A percentile compares a stretch with the other conserved stretches of the same genome.
Evolutionary conservation across 2,113 vertebrate genomes (phyloP).

Genomic region (Camelus bactrianus): DNA sequence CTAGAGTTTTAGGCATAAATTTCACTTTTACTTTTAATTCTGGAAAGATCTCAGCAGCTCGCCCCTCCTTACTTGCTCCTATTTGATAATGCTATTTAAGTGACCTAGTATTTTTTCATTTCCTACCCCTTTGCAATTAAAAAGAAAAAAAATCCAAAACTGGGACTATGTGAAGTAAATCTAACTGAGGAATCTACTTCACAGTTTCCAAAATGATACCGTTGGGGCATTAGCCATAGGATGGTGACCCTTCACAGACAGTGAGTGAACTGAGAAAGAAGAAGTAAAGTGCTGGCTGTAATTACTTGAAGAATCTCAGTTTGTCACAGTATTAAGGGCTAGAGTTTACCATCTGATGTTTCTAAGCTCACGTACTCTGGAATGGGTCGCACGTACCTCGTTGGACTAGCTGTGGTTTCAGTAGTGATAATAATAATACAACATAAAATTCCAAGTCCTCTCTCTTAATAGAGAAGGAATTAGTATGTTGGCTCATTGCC

Average conservation of each 20-base stretch:
- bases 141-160: neutral
- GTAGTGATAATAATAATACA: neutral
- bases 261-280: neutral
- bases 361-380: neutral
- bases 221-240: neutral
- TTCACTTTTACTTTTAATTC: neutral
- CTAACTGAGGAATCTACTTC: neutral
- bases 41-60: neutral
- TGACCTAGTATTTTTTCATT: neutral
- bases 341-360: neutral
- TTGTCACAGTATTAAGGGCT: neutral
- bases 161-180: neutral
- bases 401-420: neutral
- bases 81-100: slow-evolving; percentile 19
- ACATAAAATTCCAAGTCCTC: neutral
- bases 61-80: neutral
- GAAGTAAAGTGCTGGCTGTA: neutral
- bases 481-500: slow-evolving; percentile 47
- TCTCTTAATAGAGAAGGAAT: slow-evolving; percentile 49
- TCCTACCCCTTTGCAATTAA: neutral
- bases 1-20: neutral
- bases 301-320: neutral
- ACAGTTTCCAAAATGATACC: neutral
- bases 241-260: neutral
- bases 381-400: neutral